Base-by-base conservation (phyloP, 2,113 vertebrate species). In the Casuarius casuarius region DNA sequence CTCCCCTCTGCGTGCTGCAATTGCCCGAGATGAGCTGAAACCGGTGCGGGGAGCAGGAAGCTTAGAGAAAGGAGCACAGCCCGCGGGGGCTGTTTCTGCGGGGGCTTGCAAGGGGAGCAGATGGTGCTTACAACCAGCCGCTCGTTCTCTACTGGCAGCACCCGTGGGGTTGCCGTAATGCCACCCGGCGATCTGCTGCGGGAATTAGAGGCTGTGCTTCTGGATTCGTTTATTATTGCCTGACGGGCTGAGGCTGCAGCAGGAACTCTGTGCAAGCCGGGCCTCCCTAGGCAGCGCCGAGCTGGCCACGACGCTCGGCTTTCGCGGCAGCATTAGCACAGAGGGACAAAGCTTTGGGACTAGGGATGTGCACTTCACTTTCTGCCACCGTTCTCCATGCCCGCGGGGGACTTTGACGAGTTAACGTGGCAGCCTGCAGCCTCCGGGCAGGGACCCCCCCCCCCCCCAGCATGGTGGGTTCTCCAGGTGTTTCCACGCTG, bases 361-460 rank as follows among this genome's bases (percentile, higher is more conserved):
- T 8, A 2, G 2, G 0, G 28, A 38, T 31, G 23, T 4, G 46
- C 67, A 1, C 52, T 3, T 29, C 49, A 1, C 54, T 10, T n/a
- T 81, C 86, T 74, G 3, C 61, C 52, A 7, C 1, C 0, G 17
- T 2, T 1, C 0, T 3, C 70, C 42, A 58, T 35, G 19, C 67
- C 25, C 2, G 35, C 4, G 3, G 38, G 10, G 38, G 51, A 59
- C 33, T 66, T n/a, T 8, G 73, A 67, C n/a, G 51, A 28, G 21
- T 17, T 19, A n/a, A 11, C 54, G 51, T 15, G 22, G 19, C n/a
- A 46, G 33, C 46, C 44, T n/a, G 46, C 66, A 44, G 28, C 26
- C 73, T 51, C 49, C 1, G 2, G 31, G 6, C 11, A 0, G 6
- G 58, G 21, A 13, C 16, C 14, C 0, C 1, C 5, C 16, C 14